A percentile compares a stretch with the other conserved stretches of the same genome.
Evolutionary conservation across 2,113 vertebrate species (phyloP).

Genomic region (Brachyhypopomus gauderio): DNA sequence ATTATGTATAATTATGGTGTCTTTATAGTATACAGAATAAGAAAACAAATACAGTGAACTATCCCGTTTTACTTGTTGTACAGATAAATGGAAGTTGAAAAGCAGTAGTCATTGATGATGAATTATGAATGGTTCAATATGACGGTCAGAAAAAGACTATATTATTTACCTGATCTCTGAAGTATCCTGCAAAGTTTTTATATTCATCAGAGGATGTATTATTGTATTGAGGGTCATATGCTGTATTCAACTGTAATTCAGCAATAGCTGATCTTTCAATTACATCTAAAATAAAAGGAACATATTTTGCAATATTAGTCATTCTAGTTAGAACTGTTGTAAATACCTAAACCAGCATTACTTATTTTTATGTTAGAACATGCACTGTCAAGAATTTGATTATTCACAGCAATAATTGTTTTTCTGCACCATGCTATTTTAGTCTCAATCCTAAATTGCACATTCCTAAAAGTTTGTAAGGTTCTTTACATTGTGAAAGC

Average conservation of each 20-base stretch:
- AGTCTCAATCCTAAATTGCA: no score
- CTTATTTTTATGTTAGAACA: background rate
- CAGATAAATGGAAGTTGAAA: background rate
- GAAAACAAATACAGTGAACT: background rate
- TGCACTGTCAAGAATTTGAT: no score
- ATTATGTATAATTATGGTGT: background rate
- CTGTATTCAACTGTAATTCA: constrained; percentile 6
- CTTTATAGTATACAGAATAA: background rate
- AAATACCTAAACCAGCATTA: background rate
- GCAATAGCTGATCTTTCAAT: constrained; percentile 26
- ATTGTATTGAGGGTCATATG: background rate
- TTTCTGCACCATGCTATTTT: no score
- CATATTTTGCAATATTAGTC: background rate
- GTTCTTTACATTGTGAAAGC: no score
- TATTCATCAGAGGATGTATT: constrained; percentile 9
- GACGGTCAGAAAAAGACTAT: background rate
- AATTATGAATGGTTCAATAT: background rate
- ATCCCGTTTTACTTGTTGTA: background rate
- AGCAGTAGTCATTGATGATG: background rate
- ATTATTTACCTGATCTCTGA: constrained; percentile 19
- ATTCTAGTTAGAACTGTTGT: no score
- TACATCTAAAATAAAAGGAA: constrained; percentile 33
- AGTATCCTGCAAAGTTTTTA: background rate
- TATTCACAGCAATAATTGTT: no score
- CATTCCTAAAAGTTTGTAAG: no score